These are phyloP conservation scores for Diglossa brunneiventris DNA, from an alignment of 2,113 vertebrate species.

Conservation along the genomic window DNA sequence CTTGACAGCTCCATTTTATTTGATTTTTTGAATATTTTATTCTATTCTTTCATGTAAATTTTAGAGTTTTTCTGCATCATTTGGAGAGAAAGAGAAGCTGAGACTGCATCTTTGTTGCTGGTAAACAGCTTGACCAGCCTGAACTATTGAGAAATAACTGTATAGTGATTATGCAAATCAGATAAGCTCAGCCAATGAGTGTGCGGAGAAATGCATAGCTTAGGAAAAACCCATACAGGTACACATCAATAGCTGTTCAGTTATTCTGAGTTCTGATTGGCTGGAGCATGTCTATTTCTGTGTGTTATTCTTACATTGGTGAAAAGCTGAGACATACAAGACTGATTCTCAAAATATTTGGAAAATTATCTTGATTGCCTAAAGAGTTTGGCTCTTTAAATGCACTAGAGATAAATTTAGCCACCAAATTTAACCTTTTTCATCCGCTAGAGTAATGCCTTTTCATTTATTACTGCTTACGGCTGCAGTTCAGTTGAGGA, in stretches of 20 bases:
- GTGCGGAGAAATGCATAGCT: slow-evolving; percentile 5
- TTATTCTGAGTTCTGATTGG: slow-evolving; percentile 26
- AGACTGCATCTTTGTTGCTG: slow-evolving; percentile 64
- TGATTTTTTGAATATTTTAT: slow-evolving; percentile 47
- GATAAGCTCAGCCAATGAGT: slow-evolving; percentile 49
- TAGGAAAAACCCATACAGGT: slow-evolving; percentile 52
- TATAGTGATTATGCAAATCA: slow-evolving; percentile 63
- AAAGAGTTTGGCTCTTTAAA: slow-evolving; percentile 38
- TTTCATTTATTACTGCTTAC: slow-evolving; percentile 9
- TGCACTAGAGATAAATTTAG: slow-evolving; percentile 39
- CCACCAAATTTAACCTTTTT: slow-evolving; percentile 24
- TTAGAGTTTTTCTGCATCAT: slow-evolving; percentile 26
- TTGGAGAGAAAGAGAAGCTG: slow-evolving; percentile 49
- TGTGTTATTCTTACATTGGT: slow-evolving; percentile 24
- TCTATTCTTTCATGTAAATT: slow-evolving; percentile 29
- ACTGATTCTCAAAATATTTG: slow-evolving; percentile 38
- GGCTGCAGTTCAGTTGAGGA: slow-evolving; percentile 11
- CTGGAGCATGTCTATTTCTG: slow-evolving; percentile 20
- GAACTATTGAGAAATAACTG: slow-evolving; percentile 49
- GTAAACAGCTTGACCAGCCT: slow-evolving; percentile 46
- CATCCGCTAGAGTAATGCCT: neutral
- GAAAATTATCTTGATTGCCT: slow-evolving; percentile 52
- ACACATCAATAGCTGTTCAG: slow-evolving; percentile 37
- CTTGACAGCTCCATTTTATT: slow-evolving; percentile 38
- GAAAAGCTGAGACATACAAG: slow-evolving; percentile 31